Conservation (phyloP, 2,888 invertebrate species). For the Diogma glabrata region DNA sequence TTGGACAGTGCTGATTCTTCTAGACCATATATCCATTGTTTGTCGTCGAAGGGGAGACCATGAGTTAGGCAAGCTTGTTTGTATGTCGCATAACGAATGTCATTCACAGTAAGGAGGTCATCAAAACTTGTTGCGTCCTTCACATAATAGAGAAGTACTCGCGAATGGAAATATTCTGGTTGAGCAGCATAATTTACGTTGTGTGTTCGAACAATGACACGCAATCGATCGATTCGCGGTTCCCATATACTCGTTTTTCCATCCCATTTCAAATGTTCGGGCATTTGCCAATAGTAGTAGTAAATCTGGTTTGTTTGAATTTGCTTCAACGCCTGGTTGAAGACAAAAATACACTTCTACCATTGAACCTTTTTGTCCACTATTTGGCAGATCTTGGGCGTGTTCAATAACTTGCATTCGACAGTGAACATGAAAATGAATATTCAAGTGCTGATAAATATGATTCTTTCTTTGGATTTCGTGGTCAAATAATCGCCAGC, state of each 20-base stretch:
- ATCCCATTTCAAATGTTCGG: not conserved
- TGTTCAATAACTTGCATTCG: too few relatives aligned
- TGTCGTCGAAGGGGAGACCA: too few relatives aligned
- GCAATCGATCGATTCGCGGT: not conserved
- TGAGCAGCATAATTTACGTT: not conserved
- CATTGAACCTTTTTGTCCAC: not conserved
- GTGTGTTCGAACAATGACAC: not conserved
- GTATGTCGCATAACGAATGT: too few relatives aligned
- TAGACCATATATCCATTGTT: not conserved
- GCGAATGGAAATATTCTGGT: too few relatives aligned
- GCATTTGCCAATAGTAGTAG: not conserved
- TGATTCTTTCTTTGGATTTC: too few relatives aligned
- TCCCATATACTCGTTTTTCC: not conserved
- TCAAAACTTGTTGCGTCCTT: too few relatives aligned
- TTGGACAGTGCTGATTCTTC: too few relatives aligned
- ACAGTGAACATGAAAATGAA: too few relatives aligned
- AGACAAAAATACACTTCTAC: too few relatives aligned
- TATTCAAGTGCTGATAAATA: too few relatives aligned
- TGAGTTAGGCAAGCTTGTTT: not conserved
- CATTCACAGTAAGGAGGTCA: too few relatives aligned
- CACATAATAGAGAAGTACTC: conserved; percentile 1
- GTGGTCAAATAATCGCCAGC: too few relatives aligned
- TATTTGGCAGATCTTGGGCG: not conserved
- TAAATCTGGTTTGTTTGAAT: not conserved
- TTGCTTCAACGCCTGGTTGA: not conserved